Conservation (phyloP, 2,888 invertebrate species). For the Diplazon laetatorius region DNA sequence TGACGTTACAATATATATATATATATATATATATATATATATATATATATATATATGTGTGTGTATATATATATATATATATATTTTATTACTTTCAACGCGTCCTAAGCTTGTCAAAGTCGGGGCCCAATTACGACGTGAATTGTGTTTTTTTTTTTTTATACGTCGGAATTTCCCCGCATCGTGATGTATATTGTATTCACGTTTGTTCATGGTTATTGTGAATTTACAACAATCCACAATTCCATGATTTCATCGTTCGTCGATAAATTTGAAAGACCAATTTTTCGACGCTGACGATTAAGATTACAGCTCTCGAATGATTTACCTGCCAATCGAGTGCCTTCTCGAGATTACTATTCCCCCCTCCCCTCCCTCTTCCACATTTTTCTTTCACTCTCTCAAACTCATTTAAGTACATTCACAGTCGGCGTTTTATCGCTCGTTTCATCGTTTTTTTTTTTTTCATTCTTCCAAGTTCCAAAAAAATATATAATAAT, state of each 20-base stretch:
- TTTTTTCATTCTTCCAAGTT: too few species aligned
- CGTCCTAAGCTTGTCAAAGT: conserved; percentile 41
- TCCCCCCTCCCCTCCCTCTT: background rate
- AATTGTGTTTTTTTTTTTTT: too few species aligned
- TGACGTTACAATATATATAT: conserved; percentile 73
- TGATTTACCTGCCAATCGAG: background rate
- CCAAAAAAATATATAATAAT: too few species aligned
- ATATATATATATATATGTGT: too few species aligned
- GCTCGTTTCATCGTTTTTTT: too few species aligned
- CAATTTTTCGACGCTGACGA: conserved; percentile 10
- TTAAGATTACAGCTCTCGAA: conserved; percentile 3
- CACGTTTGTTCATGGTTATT: conserved; percentile 9
- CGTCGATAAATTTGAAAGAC: conserved; percentile 11
- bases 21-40: too few species aligned
- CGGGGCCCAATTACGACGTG: conserved; percentile 22
- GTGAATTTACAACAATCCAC: conserved; percentile 29
- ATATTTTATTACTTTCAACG: conserved; percentile 74
- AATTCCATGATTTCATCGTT: conserved; percentile 27
- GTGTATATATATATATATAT: too few species aligned
- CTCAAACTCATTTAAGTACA: conserved; percentile 11
- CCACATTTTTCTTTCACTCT: background rate
- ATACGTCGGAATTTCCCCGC: conserved; percentile 29
- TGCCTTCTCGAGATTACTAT: conserved; percentile 4
- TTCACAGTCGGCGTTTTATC: conserved; percentile 28
- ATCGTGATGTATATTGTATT: too few species aligned